Conservation (phyloP, 1,140 invertebrate genomes). For the Mizuhopecten yessoensis region DNA sequence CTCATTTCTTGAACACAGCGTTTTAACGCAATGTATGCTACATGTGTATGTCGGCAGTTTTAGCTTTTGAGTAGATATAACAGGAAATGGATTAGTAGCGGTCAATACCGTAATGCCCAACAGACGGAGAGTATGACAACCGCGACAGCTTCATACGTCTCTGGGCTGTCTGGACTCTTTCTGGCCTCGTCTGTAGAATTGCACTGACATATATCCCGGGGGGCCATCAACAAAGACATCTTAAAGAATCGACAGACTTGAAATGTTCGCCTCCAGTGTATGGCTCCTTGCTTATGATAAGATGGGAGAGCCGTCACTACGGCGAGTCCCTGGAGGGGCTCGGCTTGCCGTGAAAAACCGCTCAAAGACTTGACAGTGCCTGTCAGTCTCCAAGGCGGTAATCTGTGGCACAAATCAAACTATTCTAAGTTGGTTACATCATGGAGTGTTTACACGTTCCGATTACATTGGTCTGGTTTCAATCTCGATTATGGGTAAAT, state of each 20-base stretch:
- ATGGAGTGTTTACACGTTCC: background rate
- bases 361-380: background rate
- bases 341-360: background rate
- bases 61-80: too few species aligned
- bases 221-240: background rate
- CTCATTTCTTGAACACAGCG: too few species aligned
- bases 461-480: conserved; percentile 17
- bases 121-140: background rate
- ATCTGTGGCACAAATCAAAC: background rate
- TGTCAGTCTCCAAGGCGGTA: background rate
- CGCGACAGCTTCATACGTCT: background rate
- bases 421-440: background rate
- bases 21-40: too few species aligned
- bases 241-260: background rate
- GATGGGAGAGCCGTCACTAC: background rate
- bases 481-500: background rate
- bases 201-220: background rate
- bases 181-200: background rate
- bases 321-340: background rate
- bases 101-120: background rate
- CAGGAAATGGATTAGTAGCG: too few species aligned
- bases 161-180: background rate
- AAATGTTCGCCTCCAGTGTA: background rate
- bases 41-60: too few species aligned
- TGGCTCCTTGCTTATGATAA: conserved; percentile 5